Base-by-base conservation (phyloP, 35 echinoderm and acorn worm species). In the Holothuria glaberrima region DNA sequence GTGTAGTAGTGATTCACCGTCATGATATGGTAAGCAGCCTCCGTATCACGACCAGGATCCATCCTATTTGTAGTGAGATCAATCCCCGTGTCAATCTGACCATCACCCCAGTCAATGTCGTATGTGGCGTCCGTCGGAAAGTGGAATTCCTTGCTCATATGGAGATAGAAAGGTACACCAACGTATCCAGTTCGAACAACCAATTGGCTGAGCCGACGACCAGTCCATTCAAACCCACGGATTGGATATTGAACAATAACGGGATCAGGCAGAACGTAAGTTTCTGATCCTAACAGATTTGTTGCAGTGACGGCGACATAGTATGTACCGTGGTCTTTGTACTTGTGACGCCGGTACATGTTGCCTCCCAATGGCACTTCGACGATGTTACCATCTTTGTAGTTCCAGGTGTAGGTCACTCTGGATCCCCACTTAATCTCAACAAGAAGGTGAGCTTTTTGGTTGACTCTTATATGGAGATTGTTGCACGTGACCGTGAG, bases 361-460 rank as follows among this genome's bases (percentile, higher is more conserved):
- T 89, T 58, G 14, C 88, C 94, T 26, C 61, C 80, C 0, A 87
- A 35, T 22, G 48, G 87, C 9, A 96, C 80, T 16, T 69, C 82
- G 0, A 93, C 91, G 16, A 79, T 52, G 58, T 83, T 78, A 0
- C 91, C 91, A 36, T 96, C 94, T 86, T 96, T 92, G 88, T 93
- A 96, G 74, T 96, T 88, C 94, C 94, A 96, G 13, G 33, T 61
- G 57, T 73, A 96, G 14, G 59, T 80, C n/a, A 92, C 91, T 9
- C 95, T 88, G 19, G 95, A 97, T 18, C 95, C 95, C 90, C 95
- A 97, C n/a, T 46, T 61, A 18, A 97, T 92, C 58, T 64, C 59
- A 26, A 87, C 90, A 4, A 68, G 87, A 0, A 97, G 46, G 13
- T 75, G 46, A 22, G 90, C 90, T 32, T 89, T 90, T 35, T 86